Evolutionary conservation across 64 coral and sea anemone genomes (phyloP).

Genomic region (Dendrophyllia cribrosa): DNA sequence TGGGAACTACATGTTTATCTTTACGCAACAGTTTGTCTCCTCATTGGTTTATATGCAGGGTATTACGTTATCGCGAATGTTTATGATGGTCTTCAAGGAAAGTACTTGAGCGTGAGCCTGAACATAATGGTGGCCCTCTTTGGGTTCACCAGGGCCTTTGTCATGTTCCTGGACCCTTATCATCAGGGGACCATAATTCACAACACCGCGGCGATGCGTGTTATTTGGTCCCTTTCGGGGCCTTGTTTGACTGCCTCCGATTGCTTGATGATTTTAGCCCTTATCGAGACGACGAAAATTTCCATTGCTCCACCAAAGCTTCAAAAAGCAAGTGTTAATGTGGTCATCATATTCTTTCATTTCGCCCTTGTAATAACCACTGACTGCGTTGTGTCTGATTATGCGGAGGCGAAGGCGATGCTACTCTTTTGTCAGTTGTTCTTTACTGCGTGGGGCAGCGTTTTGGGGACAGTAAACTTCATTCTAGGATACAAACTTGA

Average conservation of each 20-base stretch:
- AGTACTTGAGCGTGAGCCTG: constrained; percentile 68
- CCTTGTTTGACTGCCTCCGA: constrained; percentile 85
- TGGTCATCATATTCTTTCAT: constrained; percentile 61
- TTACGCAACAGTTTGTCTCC: constrained; percentile 63
- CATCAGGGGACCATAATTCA: constrained; percentile 80
- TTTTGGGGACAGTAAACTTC: constrained; percentile 68
- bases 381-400: constrained; percentile 71
- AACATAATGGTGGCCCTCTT: constrained; percentile 69
- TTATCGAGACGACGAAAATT: constrained; percentile 72
- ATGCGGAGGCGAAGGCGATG: constrained; percentile 76
- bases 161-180: constrained; percentile 83
- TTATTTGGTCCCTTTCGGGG: constrained; percentile 74
- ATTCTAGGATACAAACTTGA: constrained; percentile 70
- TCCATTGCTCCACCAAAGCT: constrained; percentile 66
- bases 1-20: constrained; percentile 80
- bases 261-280: constrained; percentile 71
- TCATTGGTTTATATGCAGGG: constrained; percentile 71
- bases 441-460: constrained; percentile 56
- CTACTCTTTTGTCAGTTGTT: constrained; percentile 84
- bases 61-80: constrained; percentile 68
- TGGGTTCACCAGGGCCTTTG: constrained; percentile 73
- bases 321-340: constrained; percentile 53
- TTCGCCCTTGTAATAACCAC: constrained; percentile 72
- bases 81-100: constrained; percentile 74
- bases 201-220: constrained; percentile 49